A percentile compares a stretch with the other conserved stretches of the same genome.
Evolutionary conservation across 2,888 invertebrate genomes (phyloP).

Genomic region (Caenorhabditis virilis): DNA sequence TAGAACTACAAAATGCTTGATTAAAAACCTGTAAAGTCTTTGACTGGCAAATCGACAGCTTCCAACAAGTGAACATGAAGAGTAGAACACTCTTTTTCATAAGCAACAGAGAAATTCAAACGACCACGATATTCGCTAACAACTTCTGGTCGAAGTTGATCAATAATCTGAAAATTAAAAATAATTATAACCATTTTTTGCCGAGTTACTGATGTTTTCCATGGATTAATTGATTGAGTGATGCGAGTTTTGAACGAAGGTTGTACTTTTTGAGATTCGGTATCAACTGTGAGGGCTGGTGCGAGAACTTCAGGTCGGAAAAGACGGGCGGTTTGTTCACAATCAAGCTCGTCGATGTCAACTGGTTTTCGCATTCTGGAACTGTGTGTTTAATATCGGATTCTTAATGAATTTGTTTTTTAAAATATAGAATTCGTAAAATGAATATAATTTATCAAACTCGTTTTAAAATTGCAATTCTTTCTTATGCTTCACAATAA

Average conservation of each 20-base stretch:
- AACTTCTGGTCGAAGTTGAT: slow-evolving; percentile 59
- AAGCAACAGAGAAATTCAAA: slow-evolving; percentile 63
- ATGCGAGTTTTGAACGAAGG: slow-evolving; percentile 50
- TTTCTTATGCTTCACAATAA: not conserved
- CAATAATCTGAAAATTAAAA: slow-evolving; percentile 50
- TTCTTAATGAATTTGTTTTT: too few relatives aligned
- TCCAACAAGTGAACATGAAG: slow-evolving; percentile 60
- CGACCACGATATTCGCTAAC: slow-evolving; percentile 61
- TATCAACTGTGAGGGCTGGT: slow-evolving; percentile 45
- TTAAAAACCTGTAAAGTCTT: slow-evolving; percentile 61
- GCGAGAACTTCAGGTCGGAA: slow-evolving; percentile 52
- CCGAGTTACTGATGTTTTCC: slow-evolving; percentile 54
- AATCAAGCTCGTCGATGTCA: slow-evolving; percentile 47
- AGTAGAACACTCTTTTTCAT: slow-evolving; percentile 56
- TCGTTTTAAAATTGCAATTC: not conserved
- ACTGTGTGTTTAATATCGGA: not conserved
- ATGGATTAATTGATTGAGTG: slow-evolving; percentile 46
- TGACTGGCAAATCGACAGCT: slow-evolving; percentile 64
- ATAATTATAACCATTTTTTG: too few relatives aligned
- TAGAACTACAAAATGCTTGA: not conserved
- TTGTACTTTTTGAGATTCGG: slow-evolving; percentile 46
- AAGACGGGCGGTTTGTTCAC: slow-evolving; percentile 49
- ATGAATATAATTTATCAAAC: not conserved
- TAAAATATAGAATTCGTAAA: too few relatives aligned
- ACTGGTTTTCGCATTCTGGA: slow-evolving; percentile 45